phyloP scores from a whole-genome alignment of 2,888 invertebrate genomes.

The Macrosoma leucophasiata region DNA sequence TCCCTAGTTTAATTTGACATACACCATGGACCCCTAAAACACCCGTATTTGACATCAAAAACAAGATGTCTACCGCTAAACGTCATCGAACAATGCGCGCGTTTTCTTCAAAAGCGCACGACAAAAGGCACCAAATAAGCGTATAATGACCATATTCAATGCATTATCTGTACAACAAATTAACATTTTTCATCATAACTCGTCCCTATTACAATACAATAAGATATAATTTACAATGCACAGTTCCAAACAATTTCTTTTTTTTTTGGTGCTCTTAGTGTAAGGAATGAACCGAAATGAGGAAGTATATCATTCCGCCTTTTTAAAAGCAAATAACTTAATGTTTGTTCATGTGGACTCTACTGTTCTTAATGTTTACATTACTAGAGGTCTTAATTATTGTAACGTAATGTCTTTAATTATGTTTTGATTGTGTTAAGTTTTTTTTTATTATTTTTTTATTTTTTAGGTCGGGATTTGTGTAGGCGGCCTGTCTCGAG shows the following conservation, averaged over 20 bases:
- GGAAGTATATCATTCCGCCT: conserved; percentile 38
- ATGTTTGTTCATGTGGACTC: conserved; percentile 35
- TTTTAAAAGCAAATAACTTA: conserved; percentile 24
- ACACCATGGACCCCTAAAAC: conserved; percentile 31
- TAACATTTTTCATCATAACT: too few relatives aligned
- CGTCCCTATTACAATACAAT: too few relatives aligned
- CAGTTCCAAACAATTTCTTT: too few relatives aligned
- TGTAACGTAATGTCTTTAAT: too few relatives aligned
- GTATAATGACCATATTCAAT: conserved; percentile 65
- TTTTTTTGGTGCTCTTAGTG: conserved; percentile 29
- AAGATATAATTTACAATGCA: conserved; percentile 11
- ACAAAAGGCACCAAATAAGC: conserved; percentile 65
- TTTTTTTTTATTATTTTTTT: too few relatives aligned
- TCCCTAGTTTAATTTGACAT: too few relatives aligned
- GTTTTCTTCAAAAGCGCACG: conserved; percentile 37
- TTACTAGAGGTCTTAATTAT: too few relatives aligned
- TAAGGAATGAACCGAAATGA: conserved; percentile 49
- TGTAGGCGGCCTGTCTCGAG: too few relatives aligned
- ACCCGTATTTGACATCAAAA: conserved; percentile 45
- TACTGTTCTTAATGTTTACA: too few relatives aligned
- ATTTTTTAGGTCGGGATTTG: too few relatives aligned
- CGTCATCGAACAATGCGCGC: conserved; percentile 50
- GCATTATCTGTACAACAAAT: conserved; percentile 41
- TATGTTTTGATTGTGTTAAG: too few relatives aligned
- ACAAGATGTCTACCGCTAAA: conserved; percentile 67